Conservation (phyloP, 2,113 vertebrate genomes). For the Cathartes aura region DNA sequence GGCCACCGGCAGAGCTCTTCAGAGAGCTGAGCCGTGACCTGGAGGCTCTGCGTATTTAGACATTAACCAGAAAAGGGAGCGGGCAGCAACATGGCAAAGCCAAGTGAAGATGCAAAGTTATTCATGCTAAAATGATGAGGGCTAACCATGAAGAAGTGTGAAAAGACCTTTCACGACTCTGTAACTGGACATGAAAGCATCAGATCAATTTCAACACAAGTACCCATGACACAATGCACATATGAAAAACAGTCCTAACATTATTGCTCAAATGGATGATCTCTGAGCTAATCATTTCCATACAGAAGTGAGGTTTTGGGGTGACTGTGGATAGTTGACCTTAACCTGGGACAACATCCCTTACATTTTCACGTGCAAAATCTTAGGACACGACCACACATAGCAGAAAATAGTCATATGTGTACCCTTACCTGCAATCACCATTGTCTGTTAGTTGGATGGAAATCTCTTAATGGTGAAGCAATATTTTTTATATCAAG, state of each 20-base stretch:
- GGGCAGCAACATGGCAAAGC: background rate
- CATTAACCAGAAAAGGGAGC: rapidly evolving
- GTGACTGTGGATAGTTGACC: background rate
- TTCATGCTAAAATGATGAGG: background rate
- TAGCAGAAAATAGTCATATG: rapidly evolving
- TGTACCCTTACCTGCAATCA: background rate
- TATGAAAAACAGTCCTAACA: rapidly evolving
- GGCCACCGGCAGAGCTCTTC: rapidly evolving
- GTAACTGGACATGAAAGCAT: rapidly evolving
- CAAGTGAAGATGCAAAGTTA: background rate
- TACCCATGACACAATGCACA: background rate
- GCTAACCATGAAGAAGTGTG: background rate
- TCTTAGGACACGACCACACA: background rate
- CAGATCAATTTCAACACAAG: background rate
- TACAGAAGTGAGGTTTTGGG: rapidly evolving
- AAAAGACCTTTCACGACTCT: background rate
- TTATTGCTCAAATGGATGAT: background rate
- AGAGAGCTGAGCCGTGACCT: rapidly evolving
- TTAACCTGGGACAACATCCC: background rate
- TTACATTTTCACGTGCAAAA: background rate
- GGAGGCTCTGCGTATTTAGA: rapidly evolving
- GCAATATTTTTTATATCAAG: background rate
- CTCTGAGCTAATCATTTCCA: background rate
- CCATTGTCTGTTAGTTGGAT: background rate
- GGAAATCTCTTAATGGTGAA: background rate